phyloP scores from a whole-genome alignment of 2,888 invertebrate genomes.

The Drosophila incognita region DNA sequence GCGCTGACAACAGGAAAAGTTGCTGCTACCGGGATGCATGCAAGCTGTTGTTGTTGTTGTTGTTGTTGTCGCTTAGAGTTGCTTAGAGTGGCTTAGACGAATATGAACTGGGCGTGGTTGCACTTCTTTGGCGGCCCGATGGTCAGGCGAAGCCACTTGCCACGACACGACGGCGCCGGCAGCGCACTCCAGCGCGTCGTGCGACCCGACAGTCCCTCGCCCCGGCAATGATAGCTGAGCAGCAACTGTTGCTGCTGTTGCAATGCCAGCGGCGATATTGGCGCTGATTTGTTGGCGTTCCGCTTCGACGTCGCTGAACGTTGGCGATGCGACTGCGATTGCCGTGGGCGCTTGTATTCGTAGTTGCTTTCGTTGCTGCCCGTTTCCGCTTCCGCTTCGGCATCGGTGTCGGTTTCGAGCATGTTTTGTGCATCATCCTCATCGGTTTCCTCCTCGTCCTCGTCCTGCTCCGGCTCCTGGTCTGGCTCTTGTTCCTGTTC shows the following conservation, averaged over 20 bases:
- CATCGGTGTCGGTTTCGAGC: constrained; percentile 48
- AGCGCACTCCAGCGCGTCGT: constrained; percentile 93
- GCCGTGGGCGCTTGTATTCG: constrained; percentile 66
- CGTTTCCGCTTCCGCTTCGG: constrained; percentile 13
- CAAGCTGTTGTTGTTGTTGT: background rate
- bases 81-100: constrained; percentile 77
- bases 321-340: constrained; percentile 33
- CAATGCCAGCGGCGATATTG: constrained; percentile 55
- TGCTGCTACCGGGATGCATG: constrained; percentile 2
- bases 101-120: constrained; percentile 84
- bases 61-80: background rate
- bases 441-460: constrained; percentile 58
- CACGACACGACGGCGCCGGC: constrained; percentile 94
- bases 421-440: constrained; percentile 69
- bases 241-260: constrained; percentile 42
- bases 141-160: constrained; percentile 91
- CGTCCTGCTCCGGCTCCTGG: constrained; percentile 44
- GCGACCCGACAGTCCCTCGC: constrained; percentile 91
- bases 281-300: constrained; percentile 37
- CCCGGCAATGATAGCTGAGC: constrained; percentile 88
- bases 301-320: constrained; percentile 45
- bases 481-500: constrained; percentile 27
- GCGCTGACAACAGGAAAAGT: constrained; percentile 9
- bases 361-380: constrained; percentile 64
- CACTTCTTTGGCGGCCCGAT: constrained; percentile 85